Conservation (phyloP, 1,140 invertebrate species). For the Pseudomyrmex concolor region DNA sequence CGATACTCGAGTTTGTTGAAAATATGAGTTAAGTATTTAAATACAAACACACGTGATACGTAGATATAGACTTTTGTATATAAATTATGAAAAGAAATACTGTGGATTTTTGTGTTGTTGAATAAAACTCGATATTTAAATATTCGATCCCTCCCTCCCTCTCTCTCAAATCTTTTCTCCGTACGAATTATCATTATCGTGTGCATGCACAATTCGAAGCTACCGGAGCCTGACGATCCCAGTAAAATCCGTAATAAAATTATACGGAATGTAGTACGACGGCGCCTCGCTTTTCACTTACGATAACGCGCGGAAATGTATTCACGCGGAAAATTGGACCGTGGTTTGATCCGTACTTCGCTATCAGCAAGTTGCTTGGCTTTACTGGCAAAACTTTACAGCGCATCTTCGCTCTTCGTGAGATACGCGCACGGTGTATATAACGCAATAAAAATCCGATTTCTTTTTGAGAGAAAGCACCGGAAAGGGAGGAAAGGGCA, state of each 20-base stretch:
- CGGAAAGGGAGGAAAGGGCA: not conserved
- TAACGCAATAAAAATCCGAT: conserved; percentile 10
- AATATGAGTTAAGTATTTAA: conserved; percentile 4
- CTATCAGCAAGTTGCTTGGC: not conserved
- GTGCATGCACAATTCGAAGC: not conserved
- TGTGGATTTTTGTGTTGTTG: conserved; percentile 58
- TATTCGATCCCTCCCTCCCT: no score
- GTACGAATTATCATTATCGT: conserved; percentile 16
- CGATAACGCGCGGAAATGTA: conserved; percentile 7
- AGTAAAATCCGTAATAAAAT: conserved; percentile 14
- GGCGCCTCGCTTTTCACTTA: conserved; percentile 24
- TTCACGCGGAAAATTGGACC: conserved; percentile 22
- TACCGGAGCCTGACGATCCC: conserved; percentile 7
- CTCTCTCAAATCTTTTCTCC: conserved; percentile 5
- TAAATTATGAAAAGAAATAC: conserved; percentile 39
- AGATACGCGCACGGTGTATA: not conserved
- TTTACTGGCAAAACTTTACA: conserved; percentile 4
- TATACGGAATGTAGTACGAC: conserved; percentile 17
- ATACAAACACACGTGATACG: conserved; percentile 10
- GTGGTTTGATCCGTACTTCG: not conserved
- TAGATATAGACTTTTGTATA: conserved; percentile 61
- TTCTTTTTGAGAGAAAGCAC: not conserved
- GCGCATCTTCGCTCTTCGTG: not conserved
- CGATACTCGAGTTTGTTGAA: no score
- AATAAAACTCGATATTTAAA: conserved; percentile 63